Conservation (phyloP, 1,140 invertebrate species). For the Copidosoma floridanum region DNA sequence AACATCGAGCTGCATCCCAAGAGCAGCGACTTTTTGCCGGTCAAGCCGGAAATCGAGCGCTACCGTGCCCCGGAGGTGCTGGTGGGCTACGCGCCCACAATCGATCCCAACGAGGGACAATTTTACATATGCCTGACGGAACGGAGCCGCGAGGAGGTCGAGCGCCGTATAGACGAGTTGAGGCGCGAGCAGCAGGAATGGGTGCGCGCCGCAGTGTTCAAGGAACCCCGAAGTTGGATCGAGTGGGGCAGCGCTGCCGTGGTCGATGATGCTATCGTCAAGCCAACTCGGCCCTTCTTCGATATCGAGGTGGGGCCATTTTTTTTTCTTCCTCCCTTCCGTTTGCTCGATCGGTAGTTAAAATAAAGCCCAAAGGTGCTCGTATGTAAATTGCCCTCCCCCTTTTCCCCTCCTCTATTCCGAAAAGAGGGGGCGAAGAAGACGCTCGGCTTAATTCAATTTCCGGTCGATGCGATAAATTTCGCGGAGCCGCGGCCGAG, state of each 20-base stretch:
- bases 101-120: slow-evolving; percentile 58
- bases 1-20: slow-evolving; percentile 56
- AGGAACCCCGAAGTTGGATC: slow-evolving; percentile 60
- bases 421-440: no score
- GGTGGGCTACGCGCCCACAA: slow-evolving; percentile 67
- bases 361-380: slow-evolving; percentile 1
- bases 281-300: slow-evolving; percentile 59
- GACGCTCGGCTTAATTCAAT: slow-evolving; percentile 26
- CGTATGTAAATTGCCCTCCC: slow-evolving; percentile 16
- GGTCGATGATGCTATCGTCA: slow-evolving; percentile 58
- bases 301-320: slow-evolving; percentile 63
- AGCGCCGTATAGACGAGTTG: slow-evolving; percentile 57
- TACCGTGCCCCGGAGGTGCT: slow-evolving; percentile 62
- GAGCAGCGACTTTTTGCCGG: slow-evolving; percentile 59
- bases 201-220: slow-evolving; percentile 64
- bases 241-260: slow-evolving; percentile 65
- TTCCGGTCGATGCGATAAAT: slow-evolving; percentile 19
- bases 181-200: slow-evolving; percentile 63
- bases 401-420: no score
- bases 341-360: no score
- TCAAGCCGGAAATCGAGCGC: slow-evolving; percentile 55
- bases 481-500: neutral
- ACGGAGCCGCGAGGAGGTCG: slow-evolving; percentile 51
- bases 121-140: slow-evolving; percentile 70
- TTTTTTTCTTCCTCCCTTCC: no score